Evolutionary conservation across 2,888 invertebrate genomes (phyloP).

Genomic region (Nomada hirtipes): DNA sequence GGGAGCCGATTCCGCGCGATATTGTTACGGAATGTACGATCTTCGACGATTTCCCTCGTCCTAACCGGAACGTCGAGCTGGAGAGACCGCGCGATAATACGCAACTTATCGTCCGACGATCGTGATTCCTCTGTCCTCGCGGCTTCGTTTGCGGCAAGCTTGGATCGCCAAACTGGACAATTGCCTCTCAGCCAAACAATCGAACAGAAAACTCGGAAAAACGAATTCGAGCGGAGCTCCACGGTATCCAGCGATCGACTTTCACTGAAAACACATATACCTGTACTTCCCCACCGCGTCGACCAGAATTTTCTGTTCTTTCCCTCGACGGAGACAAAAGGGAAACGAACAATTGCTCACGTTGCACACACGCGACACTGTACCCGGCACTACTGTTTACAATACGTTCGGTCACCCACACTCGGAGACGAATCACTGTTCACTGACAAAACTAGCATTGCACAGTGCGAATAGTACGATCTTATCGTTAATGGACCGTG

Average conservation of each 20-base stretch:
- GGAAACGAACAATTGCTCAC: slow-evolving; percentile 1
- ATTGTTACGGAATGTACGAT: slow-evolving; percentile 42
- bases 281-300: slow-evolving; percentile 1
- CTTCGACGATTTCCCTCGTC: slow-evolving; percentile 42
- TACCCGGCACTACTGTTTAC: slow-evolving; percentile 14
- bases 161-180: background rate
- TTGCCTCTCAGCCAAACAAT: background rate
- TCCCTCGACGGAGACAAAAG: background rate
- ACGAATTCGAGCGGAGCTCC: slow-evolving; percentile 9
- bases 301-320: background rate
- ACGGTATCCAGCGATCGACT: slow-evolving; percentile 35
- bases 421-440: slow-evolving; percentile 17
- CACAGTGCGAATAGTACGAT: background rate
- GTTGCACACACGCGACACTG: slow-evolving; percentile 26
- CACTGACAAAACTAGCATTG: slow-evolving; percentile 24
- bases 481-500: background rate
- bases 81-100: slow-evolving; percentile 23
- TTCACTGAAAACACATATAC: slow-evolving; percentile 35
- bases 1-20: slow-evolving; percentile 44
- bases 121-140: slow-evolving; percentile 36
- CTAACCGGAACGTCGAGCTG: slow-evolving; percentile 24
- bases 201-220: background rate
- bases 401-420: slow-evolving; percentile 11
- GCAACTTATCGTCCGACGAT: slow-evolving; percentile 29
- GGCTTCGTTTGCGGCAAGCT: slow-evolving; percentile 30